phyloP scores from a whole-genome alignment of 2,797 vertebrate genomes.

The Pseudocheirus occidentalis region DNA sequence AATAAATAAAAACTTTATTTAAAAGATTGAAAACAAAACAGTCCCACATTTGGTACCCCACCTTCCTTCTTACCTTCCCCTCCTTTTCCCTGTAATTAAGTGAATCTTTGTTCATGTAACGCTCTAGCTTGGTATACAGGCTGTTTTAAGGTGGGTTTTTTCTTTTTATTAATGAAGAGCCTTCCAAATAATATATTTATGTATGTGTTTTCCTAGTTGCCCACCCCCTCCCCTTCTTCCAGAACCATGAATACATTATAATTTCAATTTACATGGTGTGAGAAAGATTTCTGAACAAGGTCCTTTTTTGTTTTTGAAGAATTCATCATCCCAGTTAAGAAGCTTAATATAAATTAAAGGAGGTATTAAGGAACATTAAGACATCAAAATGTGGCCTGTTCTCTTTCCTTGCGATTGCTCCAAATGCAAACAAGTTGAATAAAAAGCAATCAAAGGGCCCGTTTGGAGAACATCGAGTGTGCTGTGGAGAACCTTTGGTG shows the following conservation, averaged over 20 bases:
- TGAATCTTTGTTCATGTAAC: slow-evolving; percentile 72
- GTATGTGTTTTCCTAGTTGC: slow-evolving; percentile 45
- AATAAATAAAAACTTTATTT: slow-evolving; percentile 24
- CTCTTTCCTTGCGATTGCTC: slow-evolving; percentile 81
- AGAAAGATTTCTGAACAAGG: slow-evolving; percentile 83
- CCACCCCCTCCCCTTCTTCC: slow-evolving; percentile 15
- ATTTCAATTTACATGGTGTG: slow-evolving; percentile 83
- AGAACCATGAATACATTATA: slow-evolving; percentile 78
- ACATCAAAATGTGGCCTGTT: slow-evolving; percentile 87
- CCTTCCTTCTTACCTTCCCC: slow-evolving; percentile 51
- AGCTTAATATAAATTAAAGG: slow-evolving; percentile 90
- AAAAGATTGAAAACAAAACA: slow-evolving; percentile 50
- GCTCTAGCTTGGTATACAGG: slow-evolving; percentile 73
- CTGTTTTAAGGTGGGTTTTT: slow-evolving; percentile 74
- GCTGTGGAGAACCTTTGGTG: slow-evolving; percentile 82
- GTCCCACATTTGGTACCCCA: slow-evolving; percentile 51
- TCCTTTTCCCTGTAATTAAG: slow-evolving; percentile 68
- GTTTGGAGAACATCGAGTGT: slow-evolving; percentile 83
- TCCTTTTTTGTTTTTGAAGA: slow-evolving; percentile 88
- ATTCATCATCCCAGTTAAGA: slow-evolving; percentile 88
- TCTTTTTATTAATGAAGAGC: slow-evolving; percentile 72
- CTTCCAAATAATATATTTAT: slow-evolving; percentile 66
- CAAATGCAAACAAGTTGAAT: slow-evolving; percentile 85
- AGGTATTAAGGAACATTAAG: slow-evolving; percentile 89
- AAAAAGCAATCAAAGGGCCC: slow-evolving; percentile 87